A percentile compares a stretch with the other conserved stretches of the same genome.
phyloP scores from a whole-genome alignment of 2,113 vertebrate genomes.

The Phoenicopterus ruber region DNA sequence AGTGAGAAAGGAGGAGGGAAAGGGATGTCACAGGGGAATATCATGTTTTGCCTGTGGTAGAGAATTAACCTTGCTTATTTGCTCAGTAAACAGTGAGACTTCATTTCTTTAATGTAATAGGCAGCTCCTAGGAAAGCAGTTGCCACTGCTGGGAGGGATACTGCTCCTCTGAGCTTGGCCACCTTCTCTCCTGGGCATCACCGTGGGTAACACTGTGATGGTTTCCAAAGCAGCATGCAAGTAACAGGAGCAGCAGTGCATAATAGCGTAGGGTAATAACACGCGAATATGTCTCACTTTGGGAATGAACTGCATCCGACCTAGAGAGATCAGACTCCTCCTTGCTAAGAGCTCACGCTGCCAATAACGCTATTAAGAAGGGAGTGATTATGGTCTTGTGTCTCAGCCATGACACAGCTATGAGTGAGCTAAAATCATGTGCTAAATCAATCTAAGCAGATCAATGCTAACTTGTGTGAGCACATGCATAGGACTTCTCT shows the following conservation, averaged over 20 bases:
- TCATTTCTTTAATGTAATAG: not conserved
- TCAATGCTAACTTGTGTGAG: not conserved
- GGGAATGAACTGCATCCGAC: not conserved
- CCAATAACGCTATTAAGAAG: not conserved
- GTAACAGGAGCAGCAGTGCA: not conserved
- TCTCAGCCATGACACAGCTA: not conserved
- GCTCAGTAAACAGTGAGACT: not conserved
- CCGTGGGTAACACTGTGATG: not conserved
- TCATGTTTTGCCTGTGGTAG: not conserved
- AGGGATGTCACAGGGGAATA: not conserved
- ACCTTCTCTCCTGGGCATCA: not conserved
- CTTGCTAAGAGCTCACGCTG: not conserved
- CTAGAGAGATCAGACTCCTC: not conserved
- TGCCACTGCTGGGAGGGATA: not conserved
- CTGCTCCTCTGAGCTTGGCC: not conserved
- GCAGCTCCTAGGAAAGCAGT: not conserved
- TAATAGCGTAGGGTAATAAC: not conserved
- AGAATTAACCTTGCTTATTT: conserved; percentile 3
- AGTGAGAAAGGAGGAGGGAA: not conserved
- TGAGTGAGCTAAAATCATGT: not conserved
- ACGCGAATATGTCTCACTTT: accelerated
- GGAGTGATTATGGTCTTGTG: not conserved
- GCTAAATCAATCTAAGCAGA: not conserved
- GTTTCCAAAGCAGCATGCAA: not conserved
- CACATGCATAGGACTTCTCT: not conserved